Base-by-base conservation (phyloP, 2,113 vertebrate genomes). In the Numenius arquata region DNA sequence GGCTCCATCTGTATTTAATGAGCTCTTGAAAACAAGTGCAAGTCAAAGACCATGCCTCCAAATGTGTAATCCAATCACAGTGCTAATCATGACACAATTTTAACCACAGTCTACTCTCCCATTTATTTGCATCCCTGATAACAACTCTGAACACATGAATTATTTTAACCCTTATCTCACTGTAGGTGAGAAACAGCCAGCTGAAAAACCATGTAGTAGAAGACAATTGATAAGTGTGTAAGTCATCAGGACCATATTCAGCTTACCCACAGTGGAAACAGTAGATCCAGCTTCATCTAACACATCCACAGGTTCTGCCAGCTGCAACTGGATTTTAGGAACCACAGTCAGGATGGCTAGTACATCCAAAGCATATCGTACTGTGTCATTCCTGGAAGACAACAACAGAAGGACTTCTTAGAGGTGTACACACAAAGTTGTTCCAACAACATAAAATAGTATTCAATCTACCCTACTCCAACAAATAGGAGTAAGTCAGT, bases 271-370 rank as follows among this genome's bases (percentile, higher is more conserved):
- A 86, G 99, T 99, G 61, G 99, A 99, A 94, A 99, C 98, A 12
- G 99, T 98, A 30, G 99, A 99, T 52, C 99, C 99, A 36, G 98
- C 98, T 93, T 99, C 99, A 94, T 99, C 99, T 47, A 99, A 96
- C 74, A 99, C 99, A 88, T 99, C 98, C 58, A 99, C 99, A 71
- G 99, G 98, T 86, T 99, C 99, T 70, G 99, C 98, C 98, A 99
- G 95, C 89, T 99, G 97, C 63, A 99, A 97, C 97, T 99, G 99
- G 58, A 99, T 99, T 98, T 99, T 99, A 80, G 99, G 99, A 86
- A 99, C 99, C 73, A 99, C 99, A 19, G 99, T 99, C 85, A 99
- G 98, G 93, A 99, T 99, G 75, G 99, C 99, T 77, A 99, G 97
- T 56, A 99, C 99, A 97, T 99, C 99, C 95, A 99, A 97, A 66